Conservation (phyloP, 1,140 invertebrate species). For the Halictus rubicundus region DNA sequence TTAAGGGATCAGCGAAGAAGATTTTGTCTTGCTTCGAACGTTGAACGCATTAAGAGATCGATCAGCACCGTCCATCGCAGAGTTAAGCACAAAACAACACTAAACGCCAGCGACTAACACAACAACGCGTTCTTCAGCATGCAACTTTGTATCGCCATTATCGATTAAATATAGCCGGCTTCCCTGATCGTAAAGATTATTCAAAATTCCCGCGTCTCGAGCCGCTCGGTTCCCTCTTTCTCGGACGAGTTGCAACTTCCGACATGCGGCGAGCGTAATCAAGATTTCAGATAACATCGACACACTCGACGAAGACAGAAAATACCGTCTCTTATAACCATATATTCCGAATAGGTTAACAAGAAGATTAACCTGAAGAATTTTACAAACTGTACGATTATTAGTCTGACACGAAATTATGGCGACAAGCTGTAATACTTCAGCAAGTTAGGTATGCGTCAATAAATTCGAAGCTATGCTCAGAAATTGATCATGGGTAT, state of each 20-base stretch:
- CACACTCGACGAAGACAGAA: slow-evolving; percentile 20
- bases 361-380: not conserved
- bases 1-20: too few relatives aligned
- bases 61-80: not conserved
- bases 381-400: not conserved
- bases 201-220: slow-evolving; percentile 32
- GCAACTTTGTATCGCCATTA: slow-evolving; percentile 5
- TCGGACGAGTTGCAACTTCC: slow-evolving; percentile 27
- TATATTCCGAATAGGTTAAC: slow-evolving; percentile 3
- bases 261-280: slow-evolving; percentile 25
- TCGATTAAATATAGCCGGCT: slow-evolving; percentile 20
- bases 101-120: not conserved
- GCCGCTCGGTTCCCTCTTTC: slow-evolving; percentile 5
- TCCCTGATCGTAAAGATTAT: slow-evolving; percentile 35
- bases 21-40: not conserved
- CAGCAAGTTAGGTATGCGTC: not conserved
- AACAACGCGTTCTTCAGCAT: not conserved
- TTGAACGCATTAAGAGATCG: not conserved
- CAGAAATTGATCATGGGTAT: too few relatives aligned
- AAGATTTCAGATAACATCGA: slow-evolving; percentile 46
- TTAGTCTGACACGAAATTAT: not conserved
- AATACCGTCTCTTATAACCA: not conserved
- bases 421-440: not conserved
- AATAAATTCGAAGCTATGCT: not conserved
- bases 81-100: not conserved